These are phyloP conservation scores for Hypsibius dujardini DNA, from an alignment of 1,140 invertebrate genomes.

Conservation along the genomic window DNA sequence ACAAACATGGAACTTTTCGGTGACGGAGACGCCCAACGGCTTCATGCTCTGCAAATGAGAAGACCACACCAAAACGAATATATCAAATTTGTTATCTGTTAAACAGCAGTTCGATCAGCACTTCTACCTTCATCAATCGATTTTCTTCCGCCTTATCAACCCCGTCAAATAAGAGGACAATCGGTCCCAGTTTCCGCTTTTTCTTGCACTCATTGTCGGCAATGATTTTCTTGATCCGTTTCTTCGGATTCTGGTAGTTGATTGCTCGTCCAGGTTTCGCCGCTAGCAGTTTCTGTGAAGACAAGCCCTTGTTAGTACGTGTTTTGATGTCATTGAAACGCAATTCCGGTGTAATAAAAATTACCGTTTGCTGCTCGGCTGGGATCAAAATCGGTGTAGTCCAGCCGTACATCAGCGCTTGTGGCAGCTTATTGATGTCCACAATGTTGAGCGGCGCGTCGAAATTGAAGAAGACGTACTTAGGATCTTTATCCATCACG, in stretches of 20 bases:
- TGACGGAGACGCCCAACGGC: background rate
- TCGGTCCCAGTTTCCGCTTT: constrained; percentile 10
- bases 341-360: background rate
- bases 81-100: background rate
- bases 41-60: background rate
- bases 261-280: background rate
- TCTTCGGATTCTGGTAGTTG: constrained; percentile 6
- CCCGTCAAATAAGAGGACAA: constrained; percentile 4
- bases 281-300: background rate
- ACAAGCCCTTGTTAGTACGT: background rate
- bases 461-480: background rate
- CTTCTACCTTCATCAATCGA: constrained; percentile 11
- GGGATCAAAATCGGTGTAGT: background rate
- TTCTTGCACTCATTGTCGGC: constrained; percentile 7
- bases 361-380: constrained; percentile 1
- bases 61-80: background rate
- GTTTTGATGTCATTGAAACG: no score
- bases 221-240: constrained; percentile 6
- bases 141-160: constrained; percentile 16
- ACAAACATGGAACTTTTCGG: constrained; percentile 15
- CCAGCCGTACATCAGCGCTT: background rate
- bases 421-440: background rate
- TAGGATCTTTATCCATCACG: background rate
- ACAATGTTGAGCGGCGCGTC: background rate
- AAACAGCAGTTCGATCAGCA: background rate